phyloP scores from a whole-genome alignment of 2,797 vertebrate species.

The Glossophaga mutica region DNA sequence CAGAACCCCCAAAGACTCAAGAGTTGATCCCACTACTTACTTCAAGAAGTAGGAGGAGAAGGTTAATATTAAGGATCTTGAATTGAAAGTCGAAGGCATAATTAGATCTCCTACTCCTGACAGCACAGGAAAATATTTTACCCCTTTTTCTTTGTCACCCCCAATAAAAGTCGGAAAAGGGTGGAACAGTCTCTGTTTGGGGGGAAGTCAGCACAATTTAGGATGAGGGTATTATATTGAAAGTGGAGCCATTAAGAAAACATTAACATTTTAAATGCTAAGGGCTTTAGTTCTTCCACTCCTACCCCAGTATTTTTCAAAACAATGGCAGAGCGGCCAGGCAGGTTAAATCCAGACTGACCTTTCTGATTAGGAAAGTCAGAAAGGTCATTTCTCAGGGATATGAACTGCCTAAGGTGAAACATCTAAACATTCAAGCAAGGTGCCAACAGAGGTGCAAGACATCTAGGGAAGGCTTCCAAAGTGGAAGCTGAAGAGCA shows the following conservation, averaged over 20 bases:
- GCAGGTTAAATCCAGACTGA: neutral
- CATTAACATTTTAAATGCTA: neutral
- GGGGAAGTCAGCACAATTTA: neutral
- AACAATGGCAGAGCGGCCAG: neutral
- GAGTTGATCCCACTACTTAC: neutral
- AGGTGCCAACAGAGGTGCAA: neutral
- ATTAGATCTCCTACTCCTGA: neutral
- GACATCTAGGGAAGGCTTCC: neutral
- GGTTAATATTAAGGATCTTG: neutral
- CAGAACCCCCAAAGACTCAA: neutral
- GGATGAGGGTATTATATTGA: neutral
- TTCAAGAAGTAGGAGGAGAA: neutral
- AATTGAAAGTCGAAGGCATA: neutral
- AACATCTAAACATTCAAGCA: neutral
- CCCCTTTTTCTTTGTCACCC: neutral
- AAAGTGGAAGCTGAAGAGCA: neutral
- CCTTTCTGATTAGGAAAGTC: neutral
- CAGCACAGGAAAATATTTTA: neutral
- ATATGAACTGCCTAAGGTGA: neutral
- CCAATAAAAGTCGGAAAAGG: neutral
- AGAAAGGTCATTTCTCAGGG: neutral
- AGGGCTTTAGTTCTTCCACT: neutral
- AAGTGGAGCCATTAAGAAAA: neutral
- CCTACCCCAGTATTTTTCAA: neutral
- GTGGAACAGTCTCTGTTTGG: neutral